Evolutionary conservation across 2,888 invertebrate species (phyloP), one percentile per base, ranked within the genome.

Genomic region (Amphipyra tragopoginis): DNA sequence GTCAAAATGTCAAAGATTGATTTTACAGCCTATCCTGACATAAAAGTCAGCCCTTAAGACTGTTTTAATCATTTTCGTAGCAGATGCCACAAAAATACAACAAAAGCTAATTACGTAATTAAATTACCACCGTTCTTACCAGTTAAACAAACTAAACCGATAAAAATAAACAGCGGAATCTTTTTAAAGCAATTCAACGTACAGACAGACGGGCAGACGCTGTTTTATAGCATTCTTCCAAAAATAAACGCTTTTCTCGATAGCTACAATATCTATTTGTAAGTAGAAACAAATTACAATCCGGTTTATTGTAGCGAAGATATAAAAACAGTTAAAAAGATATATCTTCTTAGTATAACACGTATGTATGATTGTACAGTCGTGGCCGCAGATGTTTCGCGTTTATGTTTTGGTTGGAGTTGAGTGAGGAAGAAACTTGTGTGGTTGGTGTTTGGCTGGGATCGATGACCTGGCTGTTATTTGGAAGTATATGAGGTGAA

Each of bases 251-350:
- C 21, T 38, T 50, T 53, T 53, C 49, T 21, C 38, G 40, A 68
- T 64, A 21, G 60, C 14, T 48, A 54, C 50, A 36, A 36, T 36
- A 36, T 10, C 21, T 70, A 64, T 59, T 56, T 59, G 33, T 45
- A 69, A 75, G 58, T 58, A 52, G 43, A 38, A 60, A 72, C 47
- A 48, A 59, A 65, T 66, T 29, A 63, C 60, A 66, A 63, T 66
- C 8, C 62, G 53, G 13, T 75, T 73, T 75, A 75, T 71, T 39
- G 48, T 15, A 54, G 47, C 8, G 13, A 48, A 40, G 50, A 57
- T 51, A 50, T 58, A 56, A 65, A 74, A 52, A 21, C 36, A 14
- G 11, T 59, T 11, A 26, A 49, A 29, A 54, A 7, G 26, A 33
- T 10, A 44, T 48, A 29, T 61, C 34, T 49, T 29, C 26, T 14